Conservation (phyloP, 1,140 invertebrate species). For the Panagrolaimus sp. region DNA sequence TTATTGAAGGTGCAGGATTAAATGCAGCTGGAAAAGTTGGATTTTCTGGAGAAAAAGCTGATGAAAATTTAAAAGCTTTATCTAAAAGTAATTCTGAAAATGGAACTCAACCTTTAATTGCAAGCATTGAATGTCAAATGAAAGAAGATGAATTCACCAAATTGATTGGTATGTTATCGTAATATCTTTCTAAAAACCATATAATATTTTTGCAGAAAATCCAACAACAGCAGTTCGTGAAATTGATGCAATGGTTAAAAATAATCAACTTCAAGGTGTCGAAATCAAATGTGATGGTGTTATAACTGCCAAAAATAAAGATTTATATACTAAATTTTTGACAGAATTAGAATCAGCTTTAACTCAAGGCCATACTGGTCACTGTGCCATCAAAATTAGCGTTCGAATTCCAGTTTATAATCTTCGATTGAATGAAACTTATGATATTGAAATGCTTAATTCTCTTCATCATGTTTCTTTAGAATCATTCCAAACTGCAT, state of each 20-base stretch:
- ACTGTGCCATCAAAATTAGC: slow-evolving; percentile 10
- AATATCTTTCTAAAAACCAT: background rate
- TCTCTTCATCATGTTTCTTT: slow-evolving; percentile 20
- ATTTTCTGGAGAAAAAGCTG: background rate
- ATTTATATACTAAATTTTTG: background rate
- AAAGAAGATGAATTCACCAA: slow-evolving; percentile 3
- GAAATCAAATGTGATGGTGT: slow-evolving; percentile 17
- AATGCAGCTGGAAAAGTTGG: slow-evolving; percentile 13
- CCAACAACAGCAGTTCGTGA: too few species aligned
- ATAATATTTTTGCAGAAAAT: background rate
- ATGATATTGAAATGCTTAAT: slow-evolving; percentile 22
- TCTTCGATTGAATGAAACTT: slow-evolving; percentile 13
- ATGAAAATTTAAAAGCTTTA: background rate
- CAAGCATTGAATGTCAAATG: slow-evolving; percentile 14
- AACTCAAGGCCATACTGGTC: background rate
- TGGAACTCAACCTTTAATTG: background rate
- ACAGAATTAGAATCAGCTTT: background rate
- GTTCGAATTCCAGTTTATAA: slow-evolving; percentile 28
- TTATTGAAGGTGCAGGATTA: slow-evolving; percentile 14
- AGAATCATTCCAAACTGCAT: slow-evolving; percentile 16
- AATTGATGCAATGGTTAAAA: background rate
- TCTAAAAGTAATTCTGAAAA: background rate
- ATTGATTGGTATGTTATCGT: background rate
- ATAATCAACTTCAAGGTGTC: slow-evolving; percentile 13
- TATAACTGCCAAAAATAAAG: background rate